Base-by-base conservation (phyloP, 2,113 vertebrate genomes). In the Rhinolophus sinicus region DNA sequence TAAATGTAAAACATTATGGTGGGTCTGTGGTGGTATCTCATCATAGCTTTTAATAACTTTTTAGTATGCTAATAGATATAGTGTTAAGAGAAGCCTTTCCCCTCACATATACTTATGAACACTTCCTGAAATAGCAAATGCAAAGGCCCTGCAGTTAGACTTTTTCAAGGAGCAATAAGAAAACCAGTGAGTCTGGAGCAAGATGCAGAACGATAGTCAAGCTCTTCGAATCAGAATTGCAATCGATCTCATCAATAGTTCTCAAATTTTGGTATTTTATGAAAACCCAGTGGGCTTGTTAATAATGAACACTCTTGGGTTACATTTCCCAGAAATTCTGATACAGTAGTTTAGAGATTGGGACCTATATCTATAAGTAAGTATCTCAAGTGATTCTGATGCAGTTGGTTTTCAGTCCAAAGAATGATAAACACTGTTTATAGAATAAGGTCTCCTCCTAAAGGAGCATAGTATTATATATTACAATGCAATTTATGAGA, bases 71-170 rank as follows among this genome's bases (percentile, higher is more conserved):
- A 89, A 86, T 58, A 28, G 40, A 69, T 47, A 21, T 4, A 80
- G 19, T 70, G 19, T 67, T 91, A 86, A 73, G 33, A 80, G 62
- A 93, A 95, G 3, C 0, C 15, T 85, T 38, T 56, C 19, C 2
- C 40, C 26, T 38, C 52, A 33, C 35, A 62, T 38, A 40, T 10
- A 67, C 44, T 93, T 70, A 70, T 70, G 90, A 95, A 86, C 26
- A 62, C 93, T 97, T 93, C 30, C 73, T 87, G 81, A 95, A 92
- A 88, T 35, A 87, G 38, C 16, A 86, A 95, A 87, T 52, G 33
- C n/a, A 80, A 81, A 76, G 69, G 1, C 9, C 38, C 47, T 83
- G 14, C n/a, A 80, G 58, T 58, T 93, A 82, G 67, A 56, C 8
- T 90, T 83, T 92, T 96, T 92, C 64, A 89, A 93, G 50, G 75